Evolutionary conservation across 2,888 invertebrate genomes (phyloP).

Genomic region (Nipponacmea schrenckii): DNA sequence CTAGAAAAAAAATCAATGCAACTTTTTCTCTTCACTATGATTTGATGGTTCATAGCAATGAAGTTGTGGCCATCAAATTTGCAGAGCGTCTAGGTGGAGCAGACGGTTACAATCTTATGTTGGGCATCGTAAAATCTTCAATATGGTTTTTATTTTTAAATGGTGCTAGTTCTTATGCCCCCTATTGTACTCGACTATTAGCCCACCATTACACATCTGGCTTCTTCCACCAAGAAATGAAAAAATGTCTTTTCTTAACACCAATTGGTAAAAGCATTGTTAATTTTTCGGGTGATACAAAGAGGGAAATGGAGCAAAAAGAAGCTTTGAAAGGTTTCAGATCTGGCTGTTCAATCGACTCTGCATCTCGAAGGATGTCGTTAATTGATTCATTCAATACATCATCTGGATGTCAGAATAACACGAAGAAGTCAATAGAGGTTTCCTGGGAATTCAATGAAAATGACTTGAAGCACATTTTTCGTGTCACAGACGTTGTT

Average conservation of each 20-base stretch:
- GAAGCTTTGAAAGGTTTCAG: constrained; percentile 28
- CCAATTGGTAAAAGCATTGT: constrained; percentile 23
- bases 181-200: constrained; percentile 22
- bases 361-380: constrained; percentile 24
- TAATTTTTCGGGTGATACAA: constrained; percentile 29
- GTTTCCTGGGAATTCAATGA: constrained; percentile 13
- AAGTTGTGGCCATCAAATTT: constrained; percentile 24
- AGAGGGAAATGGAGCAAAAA: constrained; percentile 29
- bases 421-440: background rate
- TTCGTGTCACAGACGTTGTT: constrained; percentile 17
- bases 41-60: constrained; percentile 26
- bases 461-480: constrained; percentile 24
- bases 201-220: constrained; percentile 25
- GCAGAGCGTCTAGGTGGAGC: constrained; percentile 29
- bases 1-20: background rate
- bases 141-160: constrained; percentile 18
- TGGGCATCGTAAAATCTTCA: constrained; percentile 5
- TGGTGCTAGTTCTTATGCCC: constrained; percentile 34
- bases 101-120: constrained; percentile 19
- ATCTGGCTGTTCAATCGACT: constrained; percentile 16
- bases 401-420: background rate
- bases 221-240: constrained; percentile 27
- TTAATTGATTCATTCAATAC: constrained; percentile 18
- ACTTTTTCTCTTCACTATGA: constrained; percentile 8
- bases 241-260: constrained; percentile 24